Evolutionary conservation across 2,113 vertebrate species (phyloP).

Genomic region (Phalacrocorax brasilianus): DNA sequence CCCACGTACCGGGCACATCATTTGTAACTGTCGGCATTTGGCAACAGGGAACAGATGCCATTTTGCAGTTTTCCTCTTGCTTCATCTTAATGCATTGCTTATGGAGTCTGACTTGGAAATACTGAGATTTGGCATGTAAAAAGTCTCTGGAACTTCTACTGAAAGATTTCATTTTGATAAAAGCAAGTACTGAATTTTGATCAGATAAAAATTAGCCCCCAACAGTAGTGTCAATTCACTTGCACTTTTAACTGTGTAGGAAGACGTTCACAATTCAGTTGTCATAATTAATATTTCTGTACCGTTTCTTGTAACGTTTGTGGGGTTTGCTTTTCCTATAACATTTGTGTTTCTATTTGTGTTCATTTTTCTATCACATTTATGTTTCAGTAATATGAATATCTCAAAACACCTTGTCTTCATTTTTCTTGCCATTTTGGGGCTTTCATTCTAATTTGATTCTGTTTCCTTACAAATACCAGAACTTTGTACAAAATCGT

Average conservation of each 20-base stretch:
- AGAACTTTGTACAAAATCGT: neutral
- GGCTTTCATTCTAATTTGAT: neutral
- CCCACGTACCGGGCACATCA: neutral
- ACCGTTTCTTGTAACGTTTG: neutral
- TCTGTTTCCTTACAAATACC: neutral
- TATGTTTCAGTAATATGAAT: neutral
- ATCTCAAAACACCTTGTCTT: neutral
- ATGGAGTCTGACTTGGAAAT: neutral
- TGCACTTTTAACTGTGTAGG: neutral
- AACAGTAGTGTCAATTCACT: neutral
- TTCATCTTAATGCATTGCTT: neutral
- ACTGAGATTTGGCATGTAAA: neutral
- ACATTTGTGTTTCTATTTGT: neutral
- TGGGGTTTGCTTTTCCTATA: neutral
- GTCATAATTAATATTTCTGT: neutral
- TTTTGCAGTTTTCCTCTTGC: neutral
- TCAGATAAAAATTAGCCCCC: neutral
- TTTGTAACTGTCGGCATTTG: neutral
- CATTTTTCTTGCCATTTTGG: neutral
- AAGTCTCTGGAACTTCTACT: neutral
- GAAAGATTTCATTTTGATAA: neutral
- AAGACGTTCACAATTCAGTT: neutral
- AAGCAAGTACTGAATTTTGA: neutral
- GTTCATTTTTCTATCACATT: neutral
- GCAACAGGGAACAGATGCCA: neutral